Conservation (phyloP, 2,888 invertebrate genomes). For the Dryocosmus kuriphilus region DNA sequence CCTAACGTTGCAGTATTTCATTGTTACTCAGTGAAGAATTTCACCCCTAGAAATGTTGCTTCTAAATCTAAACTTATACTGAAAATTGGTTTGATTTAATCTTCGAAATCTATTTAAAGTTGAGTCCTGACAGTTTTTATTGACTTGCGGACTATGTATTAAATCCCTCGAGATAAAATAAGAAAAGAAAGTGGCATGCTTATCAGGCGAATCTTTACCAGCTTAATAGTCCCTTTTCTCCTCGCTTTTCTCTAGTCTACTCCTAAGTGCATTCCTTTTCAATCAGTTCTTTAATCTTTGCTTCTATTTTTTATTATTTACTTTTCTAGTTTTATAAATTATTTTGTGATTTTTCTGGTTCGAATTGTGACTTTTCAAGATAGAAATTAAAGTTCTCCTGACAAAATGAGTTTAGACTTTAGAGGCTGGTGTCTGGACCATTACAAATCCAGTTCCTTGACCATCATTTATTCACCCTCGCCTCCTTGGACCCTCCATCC, state of each 20-base stretch:
- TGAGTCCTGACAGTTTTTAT: constrained; percentile 18
- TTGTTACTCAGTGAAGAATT: constrained; percentile 23
- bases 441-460: constrained; percentile 27
- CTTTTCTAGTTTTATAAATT: background rate
- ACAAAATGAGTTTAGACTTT: background rate
- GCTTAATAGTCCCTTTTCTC: background rate
- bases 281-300: background rate
- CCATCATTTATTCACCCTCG: constrained; percentile 32
- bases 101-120: constrained; percentile 18
- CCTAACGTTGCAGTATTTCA: constrained; percentile 25
- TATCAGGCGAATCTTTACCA: constrained; percentile 27
- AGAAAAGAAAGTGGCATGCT: constrained; percentile 20
- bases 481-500: constrained; percentile 11
- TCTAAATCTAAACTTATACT: background rate
- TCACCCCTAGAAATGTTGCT: constrained; percentile 7
- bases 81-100: constrained; percentile 25
- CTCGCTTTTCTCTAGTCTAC: background rate
- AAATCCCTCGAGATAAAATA: constrained; percentile 23
- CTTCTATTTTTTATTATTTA: background rate
- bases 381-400: background rate
- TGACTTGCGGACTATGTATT: constrained; percentile 1
- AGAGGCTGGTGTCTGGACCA: background rate
- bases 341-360: background rate
- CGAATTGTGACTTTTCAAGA: background rate
- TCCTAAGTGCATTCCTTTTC: constrained; percentile 24